Evolutionary conservation across 2,888 invertebrate genomes (phyloP).

Genomic region (Cremastinae sp.): DNA sequence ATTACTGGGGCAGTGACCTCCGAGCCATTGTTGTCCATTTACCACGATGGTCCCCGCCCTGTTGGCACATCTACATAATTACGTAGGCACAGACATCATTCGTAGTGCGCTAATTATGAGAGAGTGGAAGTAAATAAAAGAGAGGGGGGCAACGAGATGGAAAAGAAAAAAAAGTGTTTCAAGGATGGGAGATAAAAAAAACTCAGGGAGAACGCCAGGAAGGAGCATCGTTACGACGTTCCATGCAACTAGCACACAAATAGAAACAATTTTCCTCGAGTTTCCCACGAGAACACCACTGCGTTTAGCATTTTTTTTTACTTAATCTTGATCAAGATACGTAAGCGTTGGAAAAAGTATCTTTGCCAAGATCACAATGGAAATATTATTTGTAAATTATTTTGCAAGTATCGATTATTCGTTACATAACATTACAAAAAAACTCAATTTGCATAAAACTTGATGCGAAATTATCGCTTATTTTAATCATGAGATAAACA

Average conservation of each 20-base stretch:
- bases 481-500: too few species aligned
- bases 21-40: constrained; percentile 57
- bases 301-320: not conserved
- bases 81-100: constrained; percentile 61
- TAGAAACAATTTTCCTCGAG: not conserved
- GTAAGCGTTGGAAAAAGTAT: not conserved
- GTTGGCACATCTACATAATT: constrained; percentile 65
- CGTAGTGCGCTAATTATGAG: constrained; percentile 69
- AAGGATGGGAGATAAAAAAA: constrained; percentile 23
- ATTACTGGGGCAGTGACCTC: constrained; percentile 2
- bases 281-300: constrained; percentile 32
- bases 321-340: not conserved
- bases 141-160: constrained; percentile 17
- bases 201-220: constrained; percentile 12
- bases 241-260: not conserved
- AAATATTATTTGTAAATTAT: not conserved
- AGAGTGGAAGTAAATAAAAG: constrained; percentile 53
- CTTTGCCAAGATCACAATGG: too few species aligned
- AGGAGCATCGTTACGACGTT: constrained; percentile 14
- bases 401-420: not conserved
- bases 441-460: too few species aligned
- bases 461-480: too few species aligned
- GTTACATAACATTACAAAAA: too few species aligned
- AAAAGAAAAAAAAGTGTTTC: constrained; percentile 37
- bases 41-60: constrained; percentile 47